phyloP scores from a whole-genome alignment of 2,113 vertebrate species.

The Rhabdomys dilectus region DNA sequence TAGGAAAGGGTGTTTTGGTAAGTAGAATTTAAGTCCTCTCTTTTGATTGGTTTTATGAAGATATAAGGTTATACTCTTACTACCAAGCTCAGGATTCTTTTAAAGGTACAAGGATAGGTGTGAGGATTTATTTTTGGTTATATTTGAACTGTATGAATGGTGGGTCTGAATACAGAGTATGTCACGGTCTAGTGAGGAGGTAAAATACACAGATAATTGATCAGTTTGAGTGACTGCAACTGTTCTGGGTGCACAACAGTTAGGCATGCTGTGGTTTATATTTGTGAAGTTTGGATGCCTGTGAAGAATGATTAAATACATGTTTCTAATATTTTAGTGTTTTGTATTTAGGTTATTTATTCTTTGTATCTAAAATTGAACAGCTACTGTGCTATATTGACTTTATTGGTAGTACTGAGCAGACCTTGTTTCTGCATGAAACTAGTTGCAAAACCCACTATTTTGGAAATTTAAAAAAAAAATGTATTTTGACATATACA shows the following conservation, averaged over 20 bases:
- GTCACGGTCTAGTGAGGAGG: conserved; percentile 83
- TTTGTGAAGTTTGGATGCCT: conserved; percentile 91
- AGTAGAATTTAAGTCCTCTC: conserved; percentile 87
- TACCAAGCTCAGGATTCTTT: conserved; percentile 93
- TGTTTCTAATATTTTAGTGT: conserved; percentile 94
- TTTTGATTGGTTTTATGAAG: conserved; percentile 90
- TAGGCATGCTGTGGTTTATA: conserved; percentile 89
- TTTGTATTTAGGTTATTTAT: conserved; percentile 96
- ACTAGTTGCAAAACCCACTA: conserved; percentile 92
- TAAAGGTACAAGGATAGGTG: conserved; percentile 91
- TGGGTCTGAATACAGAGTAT: conserved; percentile 86
- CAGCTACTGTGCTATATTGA: conserved; percentile 92
- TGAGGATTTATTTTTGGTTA: conserved; percentile 85
- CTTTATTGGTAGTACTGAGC: conserved; percentile 94
- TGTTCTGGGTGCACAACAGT: conserved; percentile 85
- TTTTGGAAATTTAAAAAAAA: conserved; percentile 91
- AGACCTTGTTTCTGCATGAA: conserved; percentile 94
- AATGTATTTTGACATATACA: conserved; percentile 95
- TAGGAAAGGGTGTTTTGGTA: conserved; percentile 84
- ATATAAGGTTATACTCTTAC: conserved; percentile 91
- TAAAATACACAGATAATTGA: conserved; percentile 81
- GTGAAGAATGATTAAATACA: conserved; percentile 90
- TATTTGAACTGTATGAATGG: conserved; percentile 88
- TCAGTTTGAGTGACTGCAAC: conserved; percentile 84
- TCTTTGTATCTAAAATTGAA: conserved; percentile 92